A percentile compares a stretch with the other conserved stretches of the same genome.
phyloP scores from a whole-genome alignment of 92 coral and sea anemone species.

The Micromussa lordhowensis region DNA sequence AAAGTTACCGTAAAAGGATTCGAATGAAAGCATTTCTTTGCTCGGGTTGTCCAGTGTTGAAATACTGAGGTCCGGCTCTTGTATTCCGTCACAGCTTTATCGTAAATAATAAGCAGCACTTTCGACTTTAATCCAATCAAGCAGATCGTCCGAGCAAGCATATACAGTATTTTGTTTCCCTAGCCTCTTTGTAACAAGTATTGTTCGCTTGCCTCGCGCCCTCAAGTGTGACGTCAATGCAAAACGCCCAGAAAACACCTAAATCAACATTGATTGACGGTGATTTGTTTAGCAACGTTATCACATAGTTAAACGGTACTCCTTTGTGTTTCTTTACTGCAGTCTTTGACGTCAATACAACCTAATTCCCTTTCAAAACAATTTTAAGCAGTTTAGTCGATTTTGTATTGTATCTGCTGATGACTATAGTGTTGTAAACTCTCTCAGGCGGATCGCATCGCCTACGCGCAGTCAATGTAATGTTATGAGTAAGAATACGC shows the following conservation, averaged over 20 bases:
- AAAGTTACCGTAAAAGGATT: constrained; percentile 17
- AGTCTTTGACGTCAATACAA: constrained; percentile 25
- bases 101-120: not conserved
- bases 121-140: not conserved
- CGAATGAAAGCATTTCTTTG: not conserved
- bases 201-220: constrained; percentile 28
- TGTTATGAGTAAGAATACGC: not conserved
- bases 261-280: not conserved
- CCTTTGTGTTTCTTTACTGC: not conserved
- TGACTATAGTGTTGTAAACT: not conserved
- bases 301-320: constrained; percentile 2
- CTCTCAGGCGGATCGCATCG: constrained; percentile 6
- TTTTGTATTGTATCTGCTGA: not conserved
- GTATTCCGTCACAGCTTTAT: not conserved
- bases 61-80: not conserved
- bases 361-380: constrained; percentile 3
- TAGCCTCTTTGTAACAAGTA: not conserved
- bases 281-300: not conserved
- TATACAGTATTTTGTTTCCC: not conserved
- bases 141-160: not conserved
- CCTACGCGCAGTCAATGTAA: constrained; percentile 4
- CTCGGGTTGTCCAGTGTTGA: not conserved
- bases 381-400: not conserved
- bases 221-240: constrained; percentile 29
- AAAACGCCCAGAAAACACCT: constrained; percentile 42